Evolutionary conservation across 2,888 invertebrate species (phyloP).

Genomic region (Metellina segmentata): DNA sequence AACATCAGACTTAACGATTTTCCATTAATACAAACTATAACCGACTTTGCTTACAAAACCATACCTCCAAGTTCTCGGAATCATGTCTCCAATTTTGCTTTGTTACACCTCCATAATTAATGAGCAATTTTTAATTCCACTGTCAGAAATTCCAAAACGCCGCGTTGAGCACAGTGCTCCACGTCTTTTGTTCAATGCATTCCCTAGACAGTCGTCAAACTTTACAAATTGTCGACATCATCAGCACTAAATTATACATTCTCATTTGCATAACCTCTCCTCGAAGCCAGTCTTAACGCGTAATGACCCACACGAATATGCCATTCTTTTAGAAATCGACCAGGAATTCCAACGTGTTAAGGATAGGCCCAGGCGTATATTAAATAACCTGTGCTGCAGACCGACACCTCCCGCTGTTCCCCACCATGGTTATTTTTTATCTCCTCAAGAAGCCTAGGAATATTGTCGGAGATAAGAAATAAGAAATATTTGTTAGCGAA

Average conservation of each 20-base stretch:
- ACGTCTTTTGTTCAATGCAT: conserved; percentile 7
- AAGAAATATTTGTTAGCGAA: conserved; percentile 69
- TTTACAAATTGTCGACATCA: conserved; percentile 49
- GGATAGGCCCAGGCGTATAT: conserved; percentile 28
- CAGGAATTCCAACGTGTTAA: not conserved
- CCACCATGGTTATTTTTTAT: conserved; percentile 55
- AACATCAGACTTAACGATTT: no score
- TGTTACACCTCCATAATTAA: not conserved
- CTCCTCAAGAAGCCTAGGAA: conserved; percentile 52
- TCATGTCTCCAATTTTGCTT: not conserved
- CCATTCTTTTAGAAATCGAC: conserved; percentile 46
- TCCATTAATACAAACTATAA: no score
- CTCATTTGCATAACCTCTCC: conserved; percentile 59
- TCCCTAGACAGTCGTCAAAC: conserved; percentile 41
- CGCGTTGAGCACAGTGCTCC: not conserved
- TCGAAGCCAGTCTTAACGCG: conserved; percentile 35
- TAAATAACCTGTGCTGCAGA: conserved; percentile 51
- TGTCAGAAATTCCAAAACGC: not conserved
- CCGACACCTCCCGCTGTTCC: not conserved
- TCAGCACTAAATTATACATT: conserved; percentile 48
- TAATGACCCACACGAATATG: conserved; percentile 55
- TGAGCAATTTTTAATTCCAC: not conserved
- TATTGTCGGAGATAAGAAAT: conserved; percentile 69
- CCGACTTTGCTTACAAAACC: no score
- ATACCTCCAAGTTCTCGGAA: not conserved